Evolutionary conservation across 2,113 vertebrate genomes (phyloP).

Genomic region (Myanophis thanlyinensis): DNA sequence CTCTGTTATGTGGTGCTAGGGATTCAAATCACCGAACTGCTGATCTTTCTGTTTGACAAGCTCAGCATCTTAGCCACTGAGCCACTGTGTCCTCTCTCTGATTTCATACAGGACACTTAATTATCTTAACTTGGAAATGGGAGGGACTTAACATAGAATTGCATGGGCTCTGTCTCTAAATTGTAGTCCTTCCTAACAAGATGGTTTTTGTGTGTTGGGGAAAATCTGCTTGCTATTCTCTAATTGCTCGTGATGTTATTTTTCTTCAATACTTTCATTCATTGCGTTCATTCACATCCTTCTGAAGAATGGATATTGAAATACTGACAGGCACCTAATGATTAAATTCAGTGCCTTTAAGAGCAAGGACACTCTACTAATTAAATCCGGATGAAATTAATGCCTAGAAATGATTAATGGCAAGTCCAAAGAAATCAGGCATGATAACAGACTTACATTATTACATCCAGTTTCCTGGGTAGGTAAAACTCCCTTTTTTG

Average conservation of each 20-base stretch:
- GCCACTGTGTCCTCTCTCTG: no score
- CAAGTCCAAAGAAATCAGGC: neutral
- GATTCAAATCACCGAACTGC: no score
- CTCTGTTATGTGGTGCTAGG: no score
- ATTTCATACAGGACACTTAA: neutral
- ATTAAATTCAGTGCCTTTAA: neutral
- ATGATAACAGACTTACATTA: neutral
- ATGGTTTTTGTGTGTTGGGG: neutral
- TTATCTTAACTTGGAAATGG: neutral
- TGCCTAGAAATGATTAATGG: neutral
- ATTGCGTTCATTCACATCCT: constrained; percentile 17
- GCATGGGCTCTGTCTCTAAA: neutral
- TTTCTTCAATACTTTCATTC: neutral
- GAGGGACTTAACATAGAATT: neutral
- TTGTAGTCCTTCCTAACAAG: neutral
- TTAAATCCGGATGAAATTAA: constrained; percentile 6
- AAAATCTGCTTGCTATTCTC: neutral
- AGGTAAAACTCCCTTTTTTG: neutral
- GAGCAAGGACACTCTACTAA: constrained; percentile 16
- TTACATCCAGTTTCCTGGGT: neutral
- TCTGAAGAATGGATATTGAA: constrained; percentile 16
- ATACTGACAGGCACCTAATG: constrained; percentile 7
- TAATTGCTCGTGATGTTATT: neutral
- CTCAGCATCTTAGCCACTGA: no score
- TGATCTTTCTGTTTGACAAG: no score